Evolutionary conservation across 2,888 invertebrate genomes (phyloP), one percentile per base, ranked within the genome.

Genomic region (Cetonia aurata): DNA sequence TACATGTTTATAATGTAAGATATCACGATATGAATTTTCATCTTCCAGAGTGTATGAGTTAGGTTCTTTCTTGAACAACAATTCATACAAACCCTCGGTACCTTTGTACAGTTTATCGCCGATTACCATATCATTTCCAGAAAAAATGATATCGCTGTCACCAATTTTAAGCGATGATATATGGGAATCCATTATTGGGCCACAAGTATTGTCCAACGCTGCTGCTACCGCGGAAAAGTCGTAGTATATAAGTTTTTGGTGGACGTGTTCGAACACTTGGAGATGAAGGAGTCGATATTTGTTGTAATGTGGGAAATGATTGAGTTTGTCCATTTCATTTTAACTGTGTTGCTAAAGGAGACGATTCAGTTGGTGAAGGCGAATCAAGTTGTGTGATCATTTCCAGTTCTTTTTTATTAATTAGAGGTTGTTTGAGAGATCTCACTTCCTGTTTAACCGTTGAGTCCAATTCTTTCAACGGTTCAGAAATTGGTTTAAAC

Each of bases 21-120:
- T n/a, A n/a, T n/a, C n/a, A n/a, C n/a, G n/a, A n/a, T n/a, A n/a
- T n/a, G 37, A 44, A 15, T 68, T 19, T 52, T 59, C 6, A 68
- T 73, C 71, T 4, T 41, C 33, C 25, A 13, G 8, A 3, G 19
- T 71, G 57, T 42, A 65, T 1, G 13, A 44, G 8, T 15, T n/a
- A 3, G 73, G 72, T 31, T 50, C 52, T 44, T 65, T 69, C 60
- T 74, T 71, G 67, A 74, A 71, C 17, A 72, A 13, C 1, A n/a
- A n/a, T n/a, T n/a, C n/a, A n/a, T n/a, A n/a, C n/a, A n/a, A n/a
- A n/a, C n/a, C n/a, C n/a, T n/a, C 37, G 0, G 71, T 72, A 15
- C 71, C 71, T 15, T 1, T 48, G 25, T 71, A 70, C 12, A 9
- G n/a, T 48, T 31, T 50, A 48, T 41, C 67, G 15, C 53, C 13